Evolutionary conservation across 2,888 invertebrate species (phyloP), one percentile per base, ranked within the genome.

Genomic region (Meloe dianella): DNA sequence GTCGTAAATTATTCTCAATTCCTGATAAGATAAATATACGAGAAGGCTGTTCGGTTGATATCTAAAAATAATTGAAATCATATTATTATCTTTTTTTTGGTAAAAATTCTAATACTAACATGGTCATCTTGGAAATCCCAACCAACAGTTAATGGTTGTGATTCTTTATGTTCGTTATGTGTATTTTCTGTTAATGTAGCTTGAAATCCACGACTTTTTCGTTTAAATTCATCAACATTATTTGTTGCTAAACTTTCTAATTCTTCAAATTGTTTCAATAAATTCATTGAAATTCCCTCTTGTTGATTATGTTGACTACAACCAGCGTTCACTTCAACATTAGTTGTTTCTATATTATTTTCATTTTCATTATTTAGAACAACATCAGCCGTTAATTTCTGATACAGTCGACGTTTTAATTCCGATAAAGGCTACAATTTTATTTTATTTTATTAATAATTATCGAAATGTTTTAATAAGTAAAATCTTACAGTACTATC

Each of bases 121-220:
- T 9, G 67, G 17, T 66, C 65, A 68, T 85, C 0, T 85, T 86
- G 69, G 81, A 90, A 91, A 75, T 91, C 91, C 92, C 92, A 92
- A 0, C 89, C 91, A 0, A 92, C 88, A 0, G 89, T 90, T 79
- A 90, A 90, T 0, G 89, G 87, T 75, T 92, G 90, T 5, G 86
- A 85, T 64, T 85, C 83, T 70, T 83, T 83, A 22, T 61, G 56
- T 51, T 64, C 65, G 60, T 63, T 69, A 29, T 65, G 74, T 73
- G 30, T 51, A 70, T 68, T 58, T 51, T 70, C 22, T 66, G 80
- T 56, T 4, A 30, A 83, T 77, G 70, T 84, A 77, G 72, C 84
- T 74, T 59, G 79, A 60, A 71, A 78, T 61, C 22, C 84, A 70
- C 64, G 83, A 76, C 65, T 81, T 66, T 57, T 83, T 72, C 78